Conservation (phyloP, 2,888 invertebrate species). For the Drosophila parthenogenetica region DNA sequence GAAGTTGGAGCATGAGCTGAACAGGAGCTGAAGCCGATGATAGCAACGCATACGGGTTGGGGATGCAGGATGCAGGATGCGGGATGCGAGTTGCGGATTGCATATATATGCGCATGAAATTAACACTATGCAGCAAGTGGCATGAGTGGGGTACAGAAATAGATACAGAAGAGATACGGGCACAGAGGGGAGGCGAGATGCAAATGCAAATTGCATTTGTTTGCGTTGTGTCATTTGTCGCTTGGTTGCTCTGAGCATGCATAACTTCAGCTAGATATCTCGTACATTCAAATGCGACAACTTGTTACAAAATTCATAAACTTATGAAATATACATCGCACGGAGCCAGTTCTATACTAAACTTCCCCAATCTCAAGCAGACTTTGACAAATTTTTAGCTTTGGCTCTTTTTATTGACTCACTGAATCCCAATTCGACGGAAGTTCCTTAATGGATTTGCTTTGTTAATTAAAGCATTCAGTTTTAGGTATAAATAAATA, state of each 20-base stretch:
- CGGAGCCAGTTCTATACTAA: conserved; percentile 15
- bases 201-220: conserved; percentile 60
- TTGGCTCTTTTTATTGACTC: conserved; percentile 5
- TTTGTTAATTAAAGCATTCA: background rate
- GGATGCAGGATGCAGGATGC: conserved; percentile 2
- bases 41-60: background rate
- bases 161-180: conserved; percentile 4
- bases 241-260: conserved; percentile 34
- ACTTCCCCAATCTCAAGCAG: background rate
- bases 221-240: conserved; percentile 58
- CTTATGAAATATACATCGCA: conserved; percentile 58
- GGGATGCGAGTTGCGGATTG: conserved; percentile 7
- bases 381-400: background rate
- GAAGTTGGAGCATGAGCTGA: background rate
- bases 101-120: conserved; percentile 43
- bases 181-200: conserved; percentile 22
- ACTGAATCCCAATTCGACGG: background rate
- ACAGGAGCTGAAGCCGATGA: conserved; percentile 2
- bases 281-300: conserved; percentile 47
- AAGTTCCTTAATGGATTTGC: background rate
- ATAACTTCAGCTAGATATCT: conserved; percentile 10
- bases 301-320: conserved; percentile 61
- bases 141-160: conserved; percentile 20
- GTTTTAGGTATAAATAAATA: too few relatives aligned
- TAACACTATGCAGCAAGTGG: conserved; percentile 33